Evolutionary conservation across 2,797 vertebrate genomes (phyloP).

Genomic region (Brachyalestes nurse): DNA sequence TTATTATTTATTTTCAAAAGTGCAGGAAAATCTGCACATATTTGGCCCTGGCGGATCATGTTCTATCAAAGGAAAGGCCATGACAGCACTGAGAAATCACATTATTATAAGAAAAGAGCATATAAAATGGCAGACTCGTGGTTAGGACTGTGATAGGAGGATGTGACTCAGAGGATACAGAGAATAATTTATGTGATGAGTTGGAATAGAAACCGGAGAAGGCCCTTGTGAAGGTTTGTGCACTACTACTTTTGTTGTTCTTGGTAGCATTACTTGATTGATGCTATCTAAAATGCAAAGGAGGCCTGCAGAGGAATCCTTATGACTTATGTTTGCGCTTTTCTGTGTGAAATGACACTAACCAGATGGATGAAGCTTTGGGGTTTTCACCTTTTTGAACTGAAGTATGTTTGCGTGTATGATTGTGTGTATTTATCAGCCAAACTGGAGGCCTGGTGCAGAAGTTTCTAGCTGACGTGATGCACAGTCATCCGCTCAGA

Average conservation of each 20-base stretch:
- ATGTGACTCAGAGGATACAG: slow-evolving; percentile 13
- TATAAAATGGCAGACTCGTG: too few species aligned
- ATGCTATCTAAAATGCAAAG: neutral
- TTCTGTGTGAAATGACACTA: neutral
- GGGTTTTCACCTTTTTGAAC: neutral
- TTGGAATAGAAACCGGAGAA: slow-evolving; percentile 1
- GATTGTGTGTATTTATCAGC: neutral
- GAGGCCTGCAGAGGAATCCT: neutral
- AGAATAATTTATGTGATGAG: neutral
- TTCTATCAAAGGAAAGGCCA: too few species aligned
- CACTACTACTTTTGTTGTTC: neutral
- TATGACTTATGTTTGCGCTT: neutral
- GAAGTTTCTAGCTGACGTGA: slow-evolving; percentile 26
- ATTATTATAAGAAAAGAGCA: too few species aligned
- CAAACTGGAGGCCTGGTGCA: slow-evolving; percentile 1
- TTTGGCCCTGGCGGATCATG: too few species aligned
- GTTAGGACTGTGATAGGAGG: neutral
- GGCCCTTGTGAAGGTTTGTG: neutral
- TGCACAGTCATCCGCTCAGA: slow-evolving; percentile 14
- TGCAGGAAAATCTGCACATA: too few species aligned
- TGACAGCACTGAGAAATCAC: too few species aligned
- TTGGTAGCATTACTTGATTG: neutral
- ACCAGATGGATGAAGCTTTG: slow-evolving; percentile 1
- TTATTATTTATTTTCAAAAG: too few species aligned
- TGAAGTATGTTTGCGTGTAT: neutral